Base-by-base conservation (phyloP, 1,140 invertebrate species). In the Drosophila elegans region DNA sequence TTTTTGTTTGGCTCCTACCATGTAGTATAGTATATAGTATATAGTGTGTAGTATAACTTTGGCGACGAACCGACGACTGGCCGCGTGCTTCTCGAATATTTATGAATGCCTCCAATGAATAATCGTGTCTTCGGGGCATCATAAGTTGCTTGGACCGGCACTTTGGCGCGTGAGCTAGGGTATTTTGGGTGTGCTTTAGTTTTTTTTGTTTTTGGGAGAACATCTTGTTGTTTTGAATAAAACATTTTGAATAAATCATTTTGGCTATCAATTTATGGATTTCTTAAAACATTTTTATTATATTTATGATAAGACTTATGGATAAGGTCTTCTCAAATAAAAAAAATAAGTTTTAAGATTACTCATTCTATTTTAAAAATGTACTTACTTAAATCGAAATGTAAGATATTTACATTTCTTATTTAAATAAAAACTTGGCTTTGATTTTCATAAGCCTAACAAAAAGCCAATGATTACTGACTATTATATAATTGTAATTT, bases 21-120 rank as follows among this genome's bases (percentile, higher is more conserved):
- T 7, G 6, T 1, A 38, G 27, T 21, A 66, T 1, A 38, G 27
- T 21, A 66, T 38, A 55, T 0, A 25, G 16, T 21, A 21, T 21
- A 1, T 1, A 21, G 16, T 2, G 13, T 5, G 16, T n/a, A 32
- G 34, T 32, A 57, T 46, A 48, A 34, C 51, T 68, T 71, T 56
- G 63, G 63, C 49, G 67, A 55, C 66, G 41, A 34, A 29, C 3
- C 51, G 52, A 62, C 71, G 45, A 57, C 62, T 74, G 67, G 49
- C 77, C 82, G 81, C 74, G 63, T 78, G 80, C 80, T 85, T 80
- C 77, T 80, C 74, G 83, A 75, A 74, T 85, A 88, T 85, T 78
- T 85, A 88, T 88, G 74, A 78, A 64, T 76, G 66, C 79, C 49
- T 75, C 68, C 64, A 61, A 60, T 71, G 69, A 60, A 85, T 88